phyloP scores from a whole-genome alignment of 1,140 invertebrate species.

The Drosophila nasuta region DNA sequence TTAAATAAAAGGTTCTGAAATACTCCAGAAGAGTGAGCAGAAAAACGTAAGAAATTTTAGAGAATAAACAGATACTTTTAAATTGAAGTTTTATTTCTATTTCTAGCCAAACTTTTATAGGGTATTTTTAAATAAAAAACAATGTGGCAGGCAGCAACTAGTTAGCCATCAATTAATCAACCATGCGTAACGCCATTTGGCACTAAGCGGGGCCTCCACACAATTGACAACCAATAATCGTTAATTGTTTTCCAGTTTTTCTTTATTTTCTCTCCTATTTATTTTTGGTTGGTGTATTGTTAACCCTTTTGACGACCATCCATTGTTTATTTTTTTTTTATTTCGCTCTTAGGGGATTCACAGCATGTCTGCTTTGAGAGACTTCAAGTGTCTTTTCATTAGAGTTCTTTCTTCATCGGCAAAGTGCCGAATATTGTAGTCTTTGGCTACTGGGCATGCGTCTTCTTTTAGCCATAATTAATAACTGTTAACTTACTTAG shows the following conservation, averaged over 20 bases:
- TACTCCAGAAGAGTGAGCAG: too few relatives aligned
- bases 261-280: constrained; percentile 25
- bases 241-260: constrained; percentile 70
- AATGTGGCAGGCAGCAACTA: constrained; percentile 1
- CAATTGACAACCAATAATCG: constrained; percentile 74
- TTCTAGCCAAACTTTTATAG: background rate
- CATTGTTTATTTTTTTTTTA: constrained; percentile 49
- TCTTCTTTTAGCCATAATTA: constrained; percentile 53
- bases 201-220: constrained; percentile 60
- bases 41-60: too few relatives aligned
- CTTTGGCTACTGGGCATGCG: constrained; percentile 52
- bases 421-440: background rate
- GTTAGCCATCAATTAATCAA: constrained; percentile 68
- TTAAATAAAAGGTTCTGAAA: too few relatives aligned
- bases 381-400: constrained; percentile 65
- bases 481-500: constrained; percentile 78
- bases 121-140: background rate
- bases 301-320: constrained; percentile 61
- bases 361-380: constrained; percentile 67
- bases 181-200: constrained; percentile 76
- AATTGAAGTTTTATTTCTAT: too few relatives aligned
- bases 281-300: constrained; percentile 42
- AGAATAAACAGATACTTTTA: too few relatives aligned
- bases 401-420: constrained; percentile 39
- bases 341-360: background rate